These are phyloP conservation scores for Phalera bucephala DNA, from an alignment of 2,888 invertebrate genomes.

Conservation along the genomic window DNA sequence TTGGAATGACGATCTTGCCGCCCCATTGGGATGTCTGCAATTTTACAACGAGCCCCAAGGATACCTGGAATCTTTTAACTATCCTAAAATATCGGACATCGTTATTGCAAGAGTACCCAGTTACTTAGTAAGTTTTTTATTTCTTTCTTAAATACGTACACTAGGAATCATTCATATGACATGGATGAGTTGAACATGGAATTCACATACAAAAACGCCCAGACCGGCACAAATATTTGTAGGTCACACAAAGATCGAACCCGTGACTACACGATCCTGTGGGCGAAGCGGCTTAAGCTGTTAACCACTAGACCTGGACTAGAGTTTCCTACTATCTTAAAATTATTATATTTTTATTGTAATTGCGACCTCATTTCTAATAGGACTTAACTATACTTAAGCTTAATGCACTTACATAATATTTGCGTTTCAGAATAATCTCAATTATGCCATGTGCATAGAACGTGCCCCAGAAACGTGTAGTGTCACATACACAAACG, in stretches of 20 bases:
- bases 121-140: slow-evolving; percentile 63
- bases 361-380: too few relatives aligned
- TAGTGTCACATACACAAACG: slow-evolving; percentile 85
- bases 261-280: too few relatives aligned
- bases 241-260: too few relatives aligned
- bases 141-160: slow-evolving; percentile 1
- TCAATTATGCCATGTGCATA: slow-evolving; percentile 90
- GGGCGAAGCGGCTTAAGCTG: too few relatives aligned
- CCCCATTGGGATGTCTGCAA: slow-evolving; percentile 86
- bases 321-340: too few relatives aligned
- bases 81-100: slow-evolving; percentile 82
- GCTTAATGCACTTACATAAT: too few relatives aligned
- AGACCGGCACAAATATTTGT: too few relatives aligned
- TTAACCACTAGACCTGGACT: too few relatives aligned
- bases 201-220: too few relatives aligned
- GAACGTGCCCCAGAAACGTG: slow-evolving; percentile 84
- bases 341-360: too few relatives aligned
- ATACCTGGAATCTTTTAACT: slow-evolving; percentile 87
- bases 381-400: too few relatives aligned
- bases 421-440: slow-evolving; percentile 85
- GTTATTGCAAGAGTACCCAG: slow-evolving; percentile 79
- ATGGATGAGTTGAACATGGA: too few relatives aligned
- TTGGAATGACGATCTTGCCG: slow-evolving; percentile 50
- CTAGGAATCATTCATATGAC: neutral
- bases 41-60: slow-evolving; percentile 84